Percentiles rank a stretch among this genome's conserved stretches.
Evolutionary conservation across 2,113 vertebrate species (phyloP).

Genomic region (Rousettus leschenaultii): DNA sequence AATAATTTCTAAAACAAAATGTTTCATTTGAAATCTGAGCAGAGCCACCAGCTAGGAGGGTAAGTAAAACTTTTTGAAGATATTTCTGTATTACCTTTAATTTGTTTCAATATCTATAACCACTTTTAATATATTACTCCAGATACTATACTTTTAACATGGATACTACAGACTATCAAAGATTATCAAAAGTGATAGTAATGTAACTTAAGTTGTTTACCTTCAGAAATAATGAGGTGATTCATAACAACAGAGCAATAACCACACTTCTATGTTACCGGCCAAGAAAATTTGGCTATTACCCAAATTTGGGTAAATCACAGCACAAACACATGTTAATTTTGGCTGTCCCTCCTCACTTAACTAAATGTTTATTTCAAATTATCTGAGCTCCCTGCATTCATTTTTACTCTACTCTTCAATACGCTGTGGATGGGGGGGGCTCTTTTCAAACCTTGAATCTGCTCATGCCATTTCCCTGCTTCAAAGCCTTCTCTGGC

Average conservation of each 20-base stretch:
- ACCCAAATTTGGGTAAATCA: conserved; percentile 70
- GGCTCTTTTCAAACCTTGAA: neutral
- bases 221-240: conserved; percentile 68
- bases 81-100: neutral
- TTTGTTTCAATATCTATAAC: neutral
- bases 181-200: conserved; percentile 49
- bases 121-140: neutral
- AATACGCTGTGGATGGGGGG: neutral
- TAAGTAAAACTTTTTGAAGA: neutral
- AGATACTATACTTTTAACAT: neutral
- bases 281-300: conserved; percentile 74
- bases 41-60: conserved; percentile 17
- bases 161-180: neutral
- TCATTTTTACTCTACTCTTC: neutral
- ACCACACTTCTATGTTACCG: conserved; percentile 42
- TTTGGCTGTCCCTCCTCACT: conserved; percentile 63
- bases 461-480: neutral
- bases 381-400: conserved; percentile 45
- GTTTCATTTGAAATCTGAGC: neutral
- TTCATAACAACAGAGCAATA: conserved; percentile 67
- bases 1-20: conserved; percentile 17
- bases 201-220: conserved; percentile 62
- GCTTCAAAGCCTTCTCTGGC: neutral
- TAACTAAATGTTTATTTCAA: conserved; percentile 62
- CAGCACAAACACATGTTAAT: conserved; percentile 76